Percentiles rank a stretch among this genome's conserved stretches.
Evolutionary conservation across 2,113 vertebrate species (phyloP).

Genomic region (Eublepharis macularius): DNA sequence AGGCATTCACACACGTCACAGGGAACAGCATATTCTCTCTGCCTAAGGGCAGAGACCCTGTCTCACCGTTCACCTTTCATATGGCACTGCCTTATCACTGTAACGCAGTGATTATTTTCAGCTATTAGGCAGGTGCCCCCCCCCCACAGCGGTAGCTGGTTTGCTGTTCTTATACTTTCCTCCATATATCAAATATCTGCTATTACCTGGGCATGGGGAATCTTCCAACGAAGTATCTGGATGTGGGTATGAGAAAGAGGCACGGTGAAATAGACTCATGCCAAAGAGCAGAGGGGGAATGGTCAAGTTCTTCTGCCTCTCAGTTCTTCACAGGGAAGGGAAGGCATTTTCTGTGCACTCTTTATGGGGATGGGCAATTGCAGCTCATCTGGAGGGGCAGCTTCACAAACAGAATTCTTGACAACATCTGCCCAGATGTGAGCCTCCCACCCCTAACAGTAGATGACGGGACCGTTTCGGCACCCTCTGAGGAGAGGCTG

Average conservation of each 20-base stretch:
- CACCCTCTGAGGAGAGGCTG: background rate
- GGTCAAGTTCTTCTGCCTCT: too few species aligned
- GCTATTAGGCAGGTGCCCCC: too few species aligned
- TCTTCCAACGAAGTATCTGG: background rate
- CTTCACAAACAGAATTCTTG: background rate
- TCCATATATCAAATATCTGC: background rate
- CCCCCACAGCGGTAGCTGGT: too few species aligned
- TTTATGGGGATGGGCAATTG: background rate
- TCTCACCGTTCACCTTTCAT: background rate
- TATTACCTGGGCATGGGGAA: background rate
- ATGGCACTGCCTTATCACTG: too few species aligned
- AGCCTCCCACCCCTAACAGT: background rate
- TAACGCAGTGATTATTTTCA: too few species aligned
- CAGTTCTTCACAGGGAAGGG: background rate
- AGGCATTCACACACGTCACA: too few species aligned
- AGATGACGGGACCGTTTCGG: background rate
- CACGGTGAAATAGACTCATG: background rate
- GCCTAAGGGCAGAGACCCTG: background rate
- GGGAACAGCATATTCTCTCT: too few species aligned
- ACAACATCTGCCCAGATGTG: background rate
- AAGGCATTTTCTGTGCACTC: background rate
- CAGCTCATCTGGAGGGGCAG: background rate
- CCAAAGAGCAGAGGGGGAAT: background rate
- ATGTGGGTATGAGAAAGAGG: background rate
- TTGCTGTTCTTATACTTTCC: background rate